Conservation (phyloP, 2,113 vertebrate species). For the Meleagris gallopavo region DNA sequence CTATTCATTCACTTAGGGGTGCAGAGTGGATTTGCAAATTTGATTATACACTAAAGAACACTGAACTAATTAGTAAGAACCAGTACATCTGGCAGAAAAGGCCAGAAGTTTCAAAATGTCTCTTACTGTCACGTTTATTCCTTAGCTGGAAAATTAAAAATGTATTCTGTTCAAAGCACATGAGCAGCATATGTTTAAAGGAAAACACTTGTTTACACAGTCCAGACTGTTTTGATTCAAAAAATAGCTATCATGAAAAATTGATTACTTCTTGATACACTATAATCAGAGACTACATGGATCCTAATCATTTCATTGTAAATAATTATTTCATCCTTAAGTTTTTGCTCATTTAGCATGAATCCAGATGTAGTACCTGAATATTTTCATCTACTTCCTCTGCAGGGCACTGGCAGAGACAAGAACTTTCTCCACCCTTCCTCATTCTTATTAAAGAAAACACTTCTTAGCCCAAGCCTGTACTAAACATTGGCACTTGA, state of each 20-base stretch:
- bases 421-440: background rate
- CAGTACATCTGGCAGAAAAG: background rate
- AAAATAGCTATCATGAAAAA: background rate
- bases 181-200: background rate
- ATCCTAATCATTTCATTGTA: background rate
- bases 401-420: background rate
- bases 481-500: background rate
- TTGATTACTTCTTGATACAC: background rate
- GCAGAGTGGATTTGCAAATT: background rate
- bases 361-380: background rate
- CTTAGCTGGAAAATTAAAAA: background rate
- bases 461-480: background rate
- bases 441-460: background rate
- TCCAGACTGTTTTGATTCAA: background rate
- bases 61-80: background rate
- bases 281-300: background rate
- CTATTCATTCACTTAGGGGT: background rate
- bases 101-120: background rate
- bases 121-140: background rate
- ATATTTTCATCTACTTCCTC: background rate
- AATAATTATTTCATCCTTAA: background rate
- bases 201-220: background rate
- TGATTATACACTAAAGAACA: background rate
- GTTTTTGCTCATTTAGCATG: background rate
- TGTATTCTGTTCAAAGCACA: background rate